These are phyloP conservation scores for Pagrus major DNA, from an alignment of 2,113 vertebrate genomes.

Conservation along the genomic window DNA sequence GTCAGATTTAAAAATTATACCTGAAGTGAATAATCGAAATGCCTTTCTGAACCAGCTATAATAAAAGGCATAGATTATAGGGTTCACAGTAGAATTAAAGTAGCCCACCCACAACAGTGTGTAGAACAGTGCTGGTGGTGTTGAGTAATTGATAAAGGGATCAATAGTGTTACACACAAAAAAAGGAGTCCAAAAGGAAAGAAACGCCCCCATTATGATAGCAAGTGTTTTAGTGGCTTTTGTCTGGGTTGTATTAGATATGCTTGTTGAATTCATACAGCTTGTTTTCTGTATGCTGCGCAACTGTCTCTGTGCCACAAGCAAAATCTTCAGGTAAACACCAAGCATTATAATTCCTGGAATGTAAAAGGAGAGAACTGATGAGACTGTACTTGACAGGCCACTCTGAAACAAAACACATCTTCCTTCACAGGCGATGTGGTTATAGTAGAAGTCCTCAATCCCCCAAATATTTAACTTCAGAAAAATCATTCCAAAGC, in stretches of 20 bases:
- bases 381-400: slow-evolving; percentile 23
- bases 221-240: slow-evolving; percentile 47
- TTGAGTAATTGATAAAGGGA: slow-evolving; percentile 27
- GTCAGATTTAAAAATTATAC: slow-evolving; percentile 7
- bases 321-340: slow-evolving; percentile 41
- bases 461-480: slow-evolving; percentile 30
- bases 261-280: background rate
- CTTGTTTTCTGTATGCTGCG: background rate
- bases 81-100: slow-evolving; percentile 37
- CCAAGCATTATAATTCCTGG: slow-evolving; percentile 38
- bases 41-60: slow-evolving; percentile 44
- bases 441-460: slow-evolving; percentile 32
- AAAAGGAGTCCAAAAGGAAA: slow-evolving; percentile 48
- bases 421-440: slow-evolving; percentile 18
- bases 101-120: slow-evolving; percentile 31
- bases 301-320: slow-evolving; percentile 23
- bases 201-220: slow-evolving; percentile 35
- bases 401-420: slow-evolving; percentile 42
- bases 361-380: slow-evolving; percentile 39
- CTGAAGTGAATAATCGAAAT: slow-evolving; percentile 13
- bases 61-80: slow-evolving; percentile 42
- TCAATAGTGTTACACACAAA: slow-evolving; percentile 31
- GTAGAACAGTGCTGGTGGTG: slow-evolving; percentile 15
- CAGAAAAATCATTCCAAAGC: slow-evolving; percentile 46
- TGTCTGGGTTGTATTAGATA: background rate